Conservation (phyloP, 2,888 invertebrate species). For the Fragum whitleyi region DNA sequence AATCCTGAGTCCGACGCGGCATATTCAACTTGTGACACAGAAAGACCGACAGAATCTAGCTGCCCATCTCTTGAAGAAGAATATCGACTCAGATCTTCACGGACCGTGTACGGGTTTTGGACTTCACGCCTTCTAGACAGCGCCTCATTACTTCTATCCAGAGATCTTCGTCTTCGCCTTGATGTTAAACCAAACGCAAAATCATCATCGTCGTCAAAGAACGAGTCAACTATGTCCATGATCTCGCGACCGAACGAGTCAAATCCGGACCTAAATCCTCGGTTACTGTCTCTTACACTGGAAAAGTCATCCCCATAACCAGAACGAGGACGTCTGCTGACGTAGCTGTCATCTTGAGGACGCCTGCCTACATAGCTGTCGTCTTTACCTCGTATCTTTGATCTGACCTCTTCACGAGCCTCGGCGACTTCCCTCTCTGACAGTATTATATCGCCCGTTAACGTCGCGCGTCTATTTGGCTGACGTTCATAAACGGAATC, state of each 20-base stretch:
- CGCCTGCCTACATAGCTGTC: conserved; percentile 36
- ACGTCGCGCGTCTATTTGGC: conserved; percentile 46
- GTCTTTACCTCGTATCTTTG: conserved; percentile 41
- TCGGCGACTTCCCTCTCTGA: conserved; percentile 42
- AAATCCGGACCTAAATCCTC: conserved; percentile 5
- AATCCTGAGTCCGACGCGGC: conserved; percentile 56
- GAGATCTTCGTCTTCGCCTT: not conserved
- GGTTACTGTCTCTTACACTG: not conserved
- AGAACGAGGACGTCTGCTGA: not conserved
- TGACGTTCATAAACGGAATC: conserved; percentile 25
- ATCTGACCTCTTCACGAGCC: conserved; percentile 48
- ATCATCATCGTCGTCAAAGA: conserved; percentile 58
- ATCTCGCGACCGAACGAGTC: conserved; percentile 49
- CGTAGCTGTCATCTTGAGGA: not conserved
- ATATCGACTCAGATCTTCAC: conserved; percentile 51
- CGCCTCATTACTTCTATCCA: not conserved
- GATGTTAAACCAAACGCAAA: conserved; percentile 32
- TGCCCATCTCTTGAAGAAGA: conserved; percentile 15
- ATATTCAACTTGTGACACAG: conserved; percentile 29
- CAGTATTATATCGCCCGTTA: conserved; percentile 50
- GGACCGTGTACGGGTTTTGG: conserved; percentile 52
- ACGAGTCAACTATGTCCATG: conserved; percentile 50
- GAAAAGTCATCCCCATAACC: not conserved
- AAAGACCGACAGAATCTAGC: conserved; percentile 10
- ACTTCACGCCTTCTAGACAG: not conserved